Evolutionary conservation across 2,113 vertebrate species (phyloP).

Genomic region (Saccopteryx bilineata): DNA sequence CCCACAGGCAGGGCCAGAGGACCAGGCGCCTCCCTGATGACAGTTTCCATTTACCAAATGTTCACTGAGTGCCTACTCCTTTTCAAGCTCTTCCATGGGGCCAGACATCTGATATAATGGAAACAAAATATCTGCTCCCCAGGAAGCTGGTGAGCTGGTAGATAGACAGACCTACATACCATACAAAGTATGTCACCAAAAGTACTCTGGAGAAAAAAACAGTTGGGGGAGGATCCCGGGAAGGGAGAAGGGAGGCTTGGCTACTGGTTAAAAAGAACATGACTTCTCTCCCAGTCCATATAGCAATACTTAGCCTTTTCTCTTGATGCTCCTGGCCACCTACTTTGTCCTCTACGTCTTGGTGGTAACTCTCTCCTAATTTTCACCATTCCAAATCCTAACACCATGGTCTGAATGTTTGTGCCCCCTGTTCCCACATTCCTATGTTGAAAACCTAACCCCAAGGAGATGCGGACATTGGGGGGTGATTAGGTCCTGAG

Average conservation of each 20-base stretch:
- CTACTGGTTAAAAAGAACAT: not conserved
- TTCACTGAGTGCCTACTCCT: not conserved
- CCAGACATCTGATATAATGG: no score
- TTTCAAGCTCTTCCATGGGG: not conserved
- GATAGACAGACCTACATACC: not conserved
- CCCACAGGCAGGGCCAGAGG: not conserved
- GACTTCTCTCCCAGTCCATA: not conserved
- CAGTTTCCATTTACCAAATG: not conserved
- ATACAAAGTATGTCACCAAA: not conserved
- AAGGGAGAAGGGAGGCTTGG: not conserved
- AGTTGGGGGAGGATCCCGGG: rapidly evolving
- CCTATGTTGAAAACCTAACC: not conserved
- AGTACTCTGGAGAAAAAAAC: slow-evolving; percentile 41
- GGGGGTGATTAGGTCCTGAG: not conserved
- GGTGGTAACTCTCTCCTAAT: no score
- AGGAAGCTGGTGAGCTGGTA: not conserved
- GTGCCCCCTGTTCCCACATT: not conserved
- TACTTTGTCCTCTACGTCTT: not conserved
- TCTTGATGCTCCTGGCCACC: not conserved
- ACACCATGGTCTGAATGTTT: not conserved
- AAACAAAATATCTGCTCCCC: not conserved
- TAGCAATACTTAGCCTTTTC: not conserved
- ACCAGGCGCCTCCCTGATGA: not conserved
- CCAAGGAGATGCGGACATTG: not conserved
- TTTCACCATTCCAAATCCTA: not conserved